A percentile compares a stretch with the other conserved stretches of the same genome.
Conservation (phyloP, 1,140 invertebrate species). For the Procambarus clarkii region DNA sequence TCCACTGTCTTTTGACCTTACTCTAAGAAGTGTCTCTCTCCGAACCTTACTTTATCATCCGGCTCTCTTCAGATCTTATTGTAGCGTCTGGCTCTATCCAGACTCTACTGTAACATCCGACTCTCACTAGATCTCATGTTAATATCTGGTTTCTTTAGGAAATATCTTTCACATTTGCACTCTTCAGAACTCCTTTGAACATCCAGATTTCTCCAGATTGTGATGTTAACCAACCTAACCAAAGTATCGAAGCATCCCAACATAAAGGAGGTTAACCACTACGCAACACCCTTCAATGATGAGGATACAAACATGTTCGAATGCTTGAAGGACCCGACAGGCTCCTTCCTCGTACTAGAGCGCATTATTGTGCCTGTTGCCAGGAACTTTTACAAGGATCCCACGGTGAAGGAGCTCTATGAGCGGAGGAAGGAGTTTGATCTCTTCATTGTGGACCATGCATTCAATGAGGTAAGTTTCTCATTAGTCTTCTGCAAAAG, state of each 20-base stretch:
- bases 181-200: no score
- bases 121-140: no score
- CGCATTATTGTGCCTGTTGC: conserved; percentile 26
- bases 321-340: background rate
- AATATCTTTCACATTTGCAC: no score
- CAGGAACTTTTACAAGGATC: conserved; percentile 34
- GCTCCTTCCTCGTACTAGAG: background rate
- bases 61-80: background rate
- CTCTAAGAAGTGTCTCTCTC: background rate
- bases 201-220: conserved; percentile 20
- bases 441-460: background rate
- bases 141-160: no score
- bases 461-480: no score
- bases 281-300: background rate
- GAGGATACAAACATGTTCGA: conserved; percentile 29
- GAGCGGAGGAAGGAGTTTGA: conserved; percentile 62
- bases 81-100: no score
- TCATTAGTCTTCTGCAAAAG: conserved; percentile 36
- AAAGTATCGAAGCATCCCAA: conserved; percentile 29
- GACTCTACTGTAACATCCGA: no score
- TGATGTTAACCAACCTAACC: conserved; percentile 30
- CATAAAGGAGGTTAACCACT: conserved; percentile 34
- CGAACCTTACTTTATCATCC: no score
- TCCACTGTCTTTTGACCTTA: no score
- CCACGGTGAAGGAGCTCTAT: conserved; percentile 57